These are phyloP conservation scores for Sitophilus oryzae DNA, from an alignment of 1,140 invertebrate species.

Conservation along the genomic window DNA sequence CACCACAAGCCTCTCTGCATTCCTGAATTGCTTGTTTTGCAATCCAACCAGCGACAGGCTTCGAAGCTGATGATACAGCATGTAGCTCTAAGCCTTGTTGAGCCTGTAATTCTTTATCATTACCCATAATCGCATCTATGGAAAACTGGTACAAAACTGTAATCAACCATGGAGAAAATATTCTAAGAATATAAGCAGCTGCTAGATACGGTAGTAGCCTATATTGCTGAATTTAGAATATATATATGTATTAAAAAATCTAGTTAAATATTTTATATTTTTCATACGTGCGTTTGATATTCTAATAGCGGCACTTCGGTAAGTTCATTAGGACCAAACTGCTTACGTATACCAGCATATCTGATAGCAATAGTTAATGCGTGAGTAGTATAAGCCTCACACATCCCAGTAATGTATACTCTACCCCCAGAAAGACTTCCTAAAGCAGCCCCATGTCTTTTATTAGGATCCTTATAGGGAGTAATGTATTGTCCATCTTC, in stretches of 20 bases:
- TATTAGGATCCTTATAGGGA: slow-evolving; percentile 67
- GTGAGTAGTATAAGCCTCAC: slow-evolving; percentile 61
- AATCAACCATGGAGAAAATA: slow-evolving; percentile 57
- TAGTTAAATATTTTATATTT: not conserved
- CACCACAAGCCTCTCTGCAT: slow-evolving; percentile 84
- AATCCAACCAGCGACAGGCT: slow-evolving; percentile 81
- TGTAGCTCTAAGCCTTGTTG: slow-evolving; percentile 72
- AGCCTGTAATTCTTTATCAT: slow-evolving; percentile 34
- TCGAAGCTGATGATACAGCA: slow-evolving; percentile 79
- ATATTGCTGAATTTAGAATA: slow-evolving; percentile 71
- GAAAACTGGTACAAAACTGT: slow-evolving; percentile 34
- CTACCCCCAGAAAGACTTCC: slow-evolving; percentile 81
- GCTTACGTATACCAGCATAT: slow-evolving; percentile 82
- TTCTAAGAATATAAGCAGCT: slow-evolving; percentile 68
- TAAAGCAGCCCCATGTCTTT: slow-evolving; percentile 72
- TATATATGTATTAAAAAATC: no score
- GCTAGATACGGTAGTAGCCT: slow-evolving; percentile 84
- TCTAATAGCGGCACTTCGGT: slow-evolving; percentile 81
- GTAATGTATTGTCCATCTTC: slow-evolving; percentile 76
- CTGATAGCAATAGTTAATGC: slow-evolving; percentile 80
- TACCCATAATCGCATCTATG: slow-evolving; percentile 26
- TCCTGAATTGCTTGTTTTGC: slow-evolving; percentile 83
- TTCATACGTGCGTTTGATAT: slow-evolving; percentile 76
- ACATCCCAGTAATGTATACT: slow-evolving; percentile 67
- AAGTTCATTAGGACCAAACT: slow-evolving; percentile 72